phyloP scores from a whole-genome alignment of 2,113 vertebrate genomes.

The Suncus etruscus region DNA sequence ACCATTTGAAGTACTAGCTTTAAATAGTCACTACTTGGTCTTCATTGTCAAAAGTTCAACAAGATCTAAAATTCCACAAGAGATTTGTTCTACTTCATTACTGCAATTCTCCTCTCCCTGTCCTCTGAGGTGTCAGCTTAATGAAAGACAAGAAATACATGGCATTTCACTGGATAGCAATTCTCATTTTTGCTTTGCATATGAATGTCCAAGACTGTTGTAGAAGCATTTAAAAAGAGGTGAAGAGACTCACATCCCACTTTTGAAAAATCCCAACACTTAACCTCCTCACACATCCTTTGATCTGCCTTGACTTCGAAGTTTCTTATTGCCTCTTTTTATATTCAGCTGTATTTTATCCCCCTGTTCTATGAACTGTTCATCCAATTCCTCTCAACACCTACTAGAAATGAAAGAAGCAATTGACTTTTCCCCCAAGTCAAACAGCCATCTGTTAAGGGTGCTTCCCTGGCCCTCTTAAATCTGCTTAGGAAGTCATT shows the following conservation, averaged over 20 bases:
- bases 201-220: conserved; percentile 50
- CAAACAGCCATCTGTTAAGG: conserved; percentile 58
- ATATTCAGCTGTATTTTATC: conserved; percentile 21
- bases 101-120: background rate
- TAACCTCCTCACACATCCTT: conserved; percentile 64
- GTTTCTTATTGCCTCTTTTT: conserved; percentile 36
- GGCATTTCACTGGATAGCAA: background rate
- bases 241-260: conserved; percentile 13
- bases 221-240: conserved; percentile 10
- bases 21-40: background rate
- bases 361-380: conserved; percentile 16
- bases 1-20: background rate
- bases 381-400: conserved; percentile 47
- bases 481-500: conserved; percentile 57
- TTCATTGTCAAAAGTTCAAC: conserved; percentile 3
- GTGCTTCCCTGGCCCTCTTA: background rate
- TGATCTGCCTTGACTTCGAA: conserved; percentile 57
- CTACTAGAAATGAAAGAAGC: conserved; percentile 74
- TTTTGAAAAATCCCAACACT: conserved; percentile 49
- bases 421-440: conserved; percentile 59
- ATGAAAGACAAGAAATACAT: conserved; percentile 53
- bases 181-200: conserved; percentile 54
- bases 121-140: conserved; percentile 4
- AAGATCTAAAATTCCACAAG: background rate
- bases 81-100: background rate